Conservation (phyloP, 2,888 invertebrate species). For the Limnephilus marmoratus region DNA sequence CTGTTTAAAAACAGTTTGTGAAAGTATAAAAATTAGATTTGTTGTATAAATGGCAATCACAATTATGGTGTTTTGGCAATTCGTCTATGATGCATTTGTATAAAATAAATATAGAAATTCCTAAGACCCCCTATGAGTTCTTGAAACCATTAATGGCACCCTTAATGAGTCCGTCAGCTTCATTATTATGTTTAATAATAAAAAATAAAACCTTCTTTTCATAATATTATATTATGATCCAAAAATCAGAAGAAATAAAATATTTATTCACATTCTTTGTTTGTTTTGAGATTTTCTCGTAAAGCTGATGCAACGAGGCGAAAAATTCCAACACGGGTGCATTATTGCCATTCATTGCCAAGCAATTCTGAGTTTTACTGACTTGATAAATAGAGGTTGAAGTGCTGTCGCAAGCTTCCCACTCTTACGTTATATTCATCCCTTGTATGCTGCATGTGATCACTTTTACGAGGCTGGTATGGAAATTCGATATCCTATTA, state of each 20-base stretch:
- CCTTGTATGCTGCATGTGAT: background rate
- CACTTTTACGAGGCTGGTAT: background rate
- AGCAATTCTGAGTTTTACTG: background rate
- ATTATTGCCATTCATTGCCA: too few relatives aligned
- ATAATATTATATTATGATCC: background rate
- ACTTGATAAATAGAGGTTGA: background rate
- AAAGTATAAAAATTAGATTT: too few relatives aligned
- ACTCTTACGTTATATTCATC: background rate
- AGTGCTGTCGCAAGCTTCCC: background rate
- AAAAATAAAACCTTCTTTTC: too few relatives aligned
- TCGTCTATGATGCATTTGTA: too few relatives aligned
- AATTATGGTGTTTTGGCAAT: too few relatives aligned
- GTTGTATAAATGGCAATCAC: too few relatives aligned
- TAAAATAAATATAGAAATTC: too few relatives aligned
- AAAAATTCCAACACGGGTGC: background rate
- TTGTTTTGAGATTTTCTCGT: background rate
- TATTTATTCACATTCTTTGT: background rate
- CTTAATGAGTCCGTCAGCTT: too few relatives aligned
- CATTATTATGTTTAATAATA: too few relatives aligned
- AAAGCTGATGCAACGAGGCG: background rate
- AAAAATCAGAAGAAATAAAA: background rate
- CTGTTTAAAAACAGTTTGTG: too few relatives aligned
- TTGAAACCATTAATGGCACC: too few relatives aligned
- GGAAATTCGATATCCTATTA: background rate
- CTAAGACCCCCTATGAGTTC: too few relatives aligned